Evolutionary conservation across 2,797 vertebrate genomes (phyloP).

Genomic region (Hylomyscus alleni): DNA sequence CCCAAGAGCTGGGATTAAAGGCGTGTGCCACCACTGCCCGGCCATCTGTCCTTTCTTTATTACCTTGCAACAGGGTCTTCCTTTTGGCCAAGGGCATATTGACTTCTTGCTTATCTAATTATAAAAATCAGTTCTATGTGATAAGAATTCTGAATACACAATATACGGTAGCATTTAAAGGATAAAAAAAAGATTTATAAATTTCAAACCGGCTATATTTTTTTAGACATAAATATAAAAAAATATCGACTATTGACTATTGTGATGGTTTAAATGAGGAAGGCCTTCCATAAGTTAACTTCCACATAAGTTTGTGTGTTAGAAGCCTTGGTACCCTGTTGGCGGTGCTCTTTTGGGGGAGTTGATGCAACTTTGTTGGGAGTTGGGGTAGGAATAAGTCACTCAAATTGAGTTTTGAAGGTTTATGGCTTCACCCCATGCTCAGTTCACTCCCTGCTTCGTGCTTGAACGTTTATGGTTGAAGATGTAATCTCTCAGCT

Average conservation of each 20-base stretch:
- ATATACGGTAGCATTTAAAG: neutral
- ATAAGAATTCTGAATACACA: constrained; percentile 9
- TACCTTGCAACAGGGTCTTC: neutral
- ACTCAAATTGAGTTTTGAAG: neutral
- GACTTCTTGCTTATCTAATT: neutral
- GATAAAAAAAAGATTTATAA: neutral
- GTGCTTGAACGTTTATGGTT: no score
- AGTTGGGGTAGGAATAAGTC: neutral
- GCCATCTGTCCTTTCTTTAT: neutral
- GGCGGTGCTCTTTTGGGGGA: no score
- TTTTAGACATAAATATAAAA: constrained; percentile 20
- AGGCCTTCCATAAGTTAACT: neutral
- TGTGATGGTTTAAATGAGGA: neutral
- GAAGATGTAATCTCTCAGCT: neutral
- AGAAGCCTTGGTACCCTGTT: neutral
- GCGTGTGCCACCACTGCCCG: no score
- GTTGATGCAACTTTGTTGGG: neutral
- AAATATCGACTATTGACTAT: neutral
- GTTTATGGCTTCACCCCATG: no score
- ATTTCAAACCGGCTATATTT: neutral
- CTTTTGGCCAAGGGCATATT: neutral
- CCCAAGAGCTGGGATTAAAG: no score
- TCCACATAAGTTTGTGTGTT: neutral
- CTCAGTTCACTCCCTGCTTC: neutral
- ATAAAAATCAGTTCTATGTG: neutral